These are phyloP conservation scores for Trichopoda pennipes DNA, from an alignment of 2,888 invertebrate species.

Conservation along the genomic window DNA sequence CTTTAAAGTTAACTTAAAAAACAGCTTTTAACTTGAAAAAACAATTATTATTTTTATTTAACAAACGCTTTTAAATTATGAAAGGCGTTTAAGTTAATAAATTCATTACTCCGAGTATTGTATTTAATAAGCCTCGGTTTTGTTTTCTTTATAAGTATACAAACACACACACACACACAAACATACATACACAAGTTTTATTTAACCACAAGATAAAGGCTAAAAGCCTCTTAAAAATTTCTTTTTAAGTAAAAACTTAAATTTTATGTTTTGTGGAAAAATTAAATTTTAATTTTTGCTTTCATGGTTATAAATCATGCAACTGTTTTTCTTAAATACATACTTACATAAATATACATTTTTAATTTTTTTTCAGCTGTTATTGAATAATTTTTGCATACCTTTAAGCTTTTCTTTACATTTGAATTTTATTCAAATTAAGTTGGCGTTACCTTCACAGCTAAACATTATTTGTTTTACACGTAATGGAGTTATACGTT, in stretches of 20 bases:
- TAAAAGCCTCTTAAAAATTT: constrained; percentile 61
- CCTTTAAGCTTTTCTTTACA: constrained; percentile 17
- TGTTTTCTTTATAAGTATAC: constrained; percentile 17
- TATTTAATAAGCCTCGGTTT: constrained; percentile 17
- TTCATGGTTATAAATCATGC: constrained; percentile 60
- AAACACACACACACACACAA: not conserved
- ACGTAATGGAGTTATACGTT: not conserved
- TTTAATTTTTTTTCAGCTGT: constrained; percentile 15
- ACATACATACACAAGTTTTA: not conserved
- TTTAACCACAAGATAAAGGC: constrained; percentile 41
- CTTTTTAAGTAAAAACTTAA: constrained; percentile 25
- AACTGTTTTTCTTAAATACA: constrained; percentile 42
- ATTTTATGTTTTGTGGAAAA: constrained; percentile 43
- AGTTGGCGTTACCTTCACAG: constrained; percentile 5
- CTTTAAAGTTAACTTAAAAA: constrained; percentile 11
- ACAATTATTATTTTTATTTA: not conserved
- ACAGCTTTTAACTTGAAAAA: constrained; percentile 35
- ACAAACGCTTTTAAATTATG: constrained; percentile 34
- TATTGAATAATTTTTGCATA: constrained; percentile 62
- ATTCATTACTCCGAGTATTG: not conserved
- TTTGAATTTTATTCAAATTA: constrained; percentile 45
- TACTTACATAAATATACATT: not conserved
- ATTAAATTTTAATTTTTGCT: constrained; percentile 10
- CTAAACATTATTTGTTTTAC: constrained; percentile 28
- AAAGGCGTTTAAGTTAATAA: constrained; percentile 48